Evolutionary conservation across 2,113 vertebrate species (phyloP).

Genomic region (Nothobranchius kuhntae): DNA sequence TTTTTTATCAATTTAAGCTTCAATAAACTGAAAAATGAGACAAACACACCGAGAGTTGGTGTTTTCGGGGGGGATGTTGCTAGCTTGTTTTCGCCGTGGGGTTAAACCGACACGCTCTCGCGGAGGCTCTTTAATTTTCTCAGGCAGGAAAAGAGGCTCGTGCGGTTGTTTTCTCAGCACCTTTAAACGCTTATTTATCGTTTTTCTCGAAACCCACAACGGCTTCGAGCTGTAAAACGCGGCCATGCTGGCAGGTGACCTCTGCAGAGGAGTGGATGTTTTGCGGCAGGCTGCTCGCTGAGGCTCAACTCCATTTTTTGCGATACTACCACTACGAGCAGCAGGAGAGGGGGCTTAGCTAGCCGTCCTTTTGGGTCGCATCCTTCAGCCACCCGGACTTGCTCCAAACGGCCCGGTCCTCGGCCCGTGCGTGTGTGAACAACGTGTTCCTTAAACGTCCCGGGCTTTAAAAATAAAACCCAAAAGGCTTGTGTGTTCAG

Average conservation of each 20-base stretch:
- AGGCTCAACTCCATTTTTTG: conserved; percentile 49
- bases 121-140: conserved; percentile 72
- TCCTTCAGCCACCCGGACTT: conserved; percentile 9
- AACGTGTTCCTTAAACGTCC: conserved; percentile 18
- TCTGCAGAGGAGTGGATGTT: conserved; percentile 56
- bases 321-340: conserved; percentile 1
- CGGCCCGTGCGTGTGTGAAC: conserved; percentile 4
- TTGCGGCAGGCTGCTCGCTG: conserved; percentile 49
- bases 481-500: conserved; percentile 49
- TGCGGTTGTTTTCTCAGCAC: conserved; percentile 42
- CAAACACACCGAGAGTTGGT: too few species aligned
- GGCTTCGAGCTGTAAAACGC: too few species aligned
- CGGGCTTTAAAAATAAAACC: not conserved
- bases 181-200: conserved; percentile 12
- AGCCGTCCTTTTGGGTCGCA: conserved; percentile 29
- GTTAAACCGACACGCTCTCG: conserved; percentile 45
- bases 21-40: not conserved
- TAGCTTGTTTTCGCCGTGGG: not conserved
- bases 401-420: not conserved
- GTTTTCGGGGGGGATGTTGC: not conserved
- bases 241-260: conserved; percentile 53
- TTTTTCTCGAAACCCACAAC: too few species aligned
- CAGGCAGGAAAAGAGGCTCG: conserved; percentile 48
- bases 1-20: not conserved
- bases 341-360: conserved; percentile 11